Percentiles rank a stretch among this genome's conserved stretches.
phyloP scores from a whole-genome alignment of 2,888 invertebrate genomes.

The Glaucopsyche alexis region DNA sequence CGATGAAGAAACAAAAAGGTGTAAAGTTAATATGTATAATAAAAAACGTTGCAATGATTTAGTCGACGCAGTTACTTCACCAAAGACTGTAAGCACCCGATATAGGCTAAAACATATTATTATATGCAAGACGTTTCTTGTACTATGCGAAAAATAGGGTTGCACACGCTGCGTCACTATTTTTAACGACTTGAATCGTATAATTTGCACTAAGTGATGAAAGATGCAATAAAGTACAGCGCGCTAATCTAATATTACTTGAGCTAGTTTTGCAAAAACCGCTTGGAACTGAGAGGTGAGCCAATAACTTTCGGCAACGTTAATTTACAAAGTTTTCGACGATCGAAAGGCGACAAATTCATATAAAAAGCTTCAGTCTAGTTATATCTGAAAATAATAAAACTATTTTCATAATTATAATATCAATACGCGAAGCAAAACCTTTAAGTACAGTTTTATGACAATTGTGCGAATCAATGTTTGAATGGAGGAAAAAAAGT shows the following conservation, averaged over 20 bases:
- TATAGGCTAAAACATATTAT: conserved; percentile 80
- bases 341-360: background rate
- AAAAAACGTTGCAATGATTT: conserved; percentile 26
- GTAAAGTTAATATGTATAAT: background rate
- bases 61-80: conserved; percentile 29
- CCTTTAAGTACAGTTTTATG: too few relatives aligned
- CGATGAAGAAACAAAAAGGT: background rate
- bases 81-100: conserved; percentile 58
- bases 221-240: conserved; percentile 9
- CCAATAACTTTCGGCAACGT: background rate
- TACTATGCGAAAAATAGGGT: conserved; percentile 75
- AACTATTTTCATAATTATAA: background rate
- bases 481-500: too few relatives aligned
- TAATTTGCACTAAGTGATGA: conserved; percentile 17
- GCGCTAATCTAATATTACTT: conserved; percentile 4
- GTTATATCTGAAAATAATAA: too few relatives aligned
- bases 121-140: conserved; percentile 80
- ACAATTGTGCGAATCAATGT: too few relatives aligned
- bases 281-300: background rate
- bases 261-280: conserved; percentile 1
- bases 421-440: too few relatives aligned
- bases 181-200: conserved; percentile 22
- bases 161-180: conserved; percentile 42
- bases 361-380: background rate
- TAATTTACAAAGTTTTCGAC: background rate